Base-by-base conservation (phyloP, 2,113 vertebrate genomes). In the Anhinga anhinga region DNA sequence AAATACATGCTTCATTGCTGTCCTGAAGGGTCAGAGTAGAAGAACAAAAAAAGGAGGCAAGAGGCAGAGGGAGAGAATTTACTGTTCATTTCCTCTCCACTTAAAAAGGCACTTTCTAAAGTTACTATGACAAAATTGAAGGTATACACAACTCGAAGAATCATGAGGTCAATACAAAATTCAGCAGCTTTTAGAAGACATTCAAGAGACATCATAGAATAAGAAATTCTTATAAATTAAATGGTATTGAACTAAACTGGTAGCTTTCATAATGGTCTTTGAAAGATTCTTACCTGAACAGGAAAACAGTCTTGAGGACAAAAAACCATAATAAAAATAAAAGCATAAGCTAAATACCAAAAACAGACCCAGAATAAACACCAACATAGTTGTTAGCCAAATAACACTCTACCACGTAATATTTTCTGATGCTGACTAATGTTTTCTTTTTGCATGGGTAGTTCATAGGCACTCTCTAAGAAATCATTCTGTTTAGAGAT, bases 401-500 rank as follows among this genome's bases (percentile, higher is more conserved):
- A 91, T 82, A 95, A 80, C 7, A 62, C 22, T 73, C 58, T 77
- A 70, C 62, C n/a, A 66, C 55, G n/a, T 73, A 66, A 93, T 85
- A 70, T 73, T 86, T 97, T 93, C 53, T 86, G 87, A 83, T 49
- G 56, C 36, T 79, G 84, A 95, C 70, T 95, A 91, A 96, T 95
- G 58, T 83, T 88, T 90, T 63, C 18, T 70, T 95, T 94, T 82
- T 94, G 88, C 85, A 93, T 81, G 88, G 50, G 45, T 90, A 90
- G 76, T 67, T 94, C 72, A 88, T 34, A 94, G 82, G 47, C 85
- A 90, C 82, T 71, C 56, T 94, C 66, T 70, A 94, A 92, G 82
- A 96, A 95, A 96, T 96, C 82, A 86, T 66, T 95, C 70, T 79
- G 30, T 88, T 96, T 80, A 72, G 89, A 94, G 72, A 82, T 30